phyloP scores from a whole-genome alignment of 2,888 invertebrate species.

The Eudemis profundana region DNA sequence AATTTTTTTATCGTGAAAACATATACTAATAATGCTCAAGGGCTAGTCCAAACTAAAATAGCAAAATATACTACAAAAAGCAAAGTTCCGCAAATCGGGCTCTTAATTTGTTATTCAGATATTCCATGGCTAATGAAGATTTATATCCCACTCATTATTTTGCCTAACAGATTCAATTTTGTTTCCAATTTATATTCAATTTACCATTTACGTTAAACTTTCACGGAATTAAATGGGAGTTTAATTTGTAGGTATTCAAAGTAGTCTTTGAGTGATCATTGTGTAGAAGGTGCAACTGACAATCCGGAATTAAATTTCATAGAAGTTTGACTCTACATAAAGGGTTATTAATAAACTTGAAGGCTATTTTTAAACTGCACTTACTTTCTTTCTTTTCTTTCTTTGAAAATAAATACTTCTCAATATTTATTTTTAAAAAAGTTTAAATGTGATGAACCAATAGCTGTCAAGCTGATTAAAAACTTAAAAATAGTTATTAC shows the following conservation, averaged over 20 bases:
- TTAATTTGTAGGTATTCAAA: slow-evolving; percentile 15
- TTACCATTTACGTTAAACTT: slow-evolving; percentile 15
- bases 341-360: neutral
- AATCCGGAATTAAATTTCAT: neutral
- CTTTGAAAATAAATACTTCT: too few species aligned
- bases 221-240: slow-evolving; percentile 5
- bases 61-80: slow-evolving; percentile 44
- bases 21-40: too few species aligned
- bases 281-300: neutral
- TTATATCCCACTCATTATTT: slow-evolving; percentile 57
- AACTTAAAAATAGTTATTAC: too few species aligned
- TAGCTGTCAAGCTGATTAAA: too few species aligned
- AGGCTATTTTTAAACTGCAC: neutral
- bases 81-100: slow-evolving; percentile 51
- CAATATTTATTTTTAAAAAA: too few species aligned
- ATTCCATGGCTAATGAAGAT: slow-evolving; percentile 55
- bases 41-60: slow-evolving; percentile 29
- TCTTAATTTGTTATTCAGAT: slow-evolving; percentile 54
- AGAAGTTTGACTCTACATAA: neutral
- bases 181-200: slow-evolving; percentile 35
- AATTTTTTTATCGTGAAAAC: too few species aligned
- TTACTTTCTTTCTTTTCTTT: too few species aligned
- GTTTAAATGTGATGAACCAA: too few species aligned
- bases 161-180: slow-evolving; percentile 56
- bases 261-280: neutral